Evolutionary conservation across 2,888 invertebrate species (phyloP).

Genomic region (Clivina fossor): DNA sequence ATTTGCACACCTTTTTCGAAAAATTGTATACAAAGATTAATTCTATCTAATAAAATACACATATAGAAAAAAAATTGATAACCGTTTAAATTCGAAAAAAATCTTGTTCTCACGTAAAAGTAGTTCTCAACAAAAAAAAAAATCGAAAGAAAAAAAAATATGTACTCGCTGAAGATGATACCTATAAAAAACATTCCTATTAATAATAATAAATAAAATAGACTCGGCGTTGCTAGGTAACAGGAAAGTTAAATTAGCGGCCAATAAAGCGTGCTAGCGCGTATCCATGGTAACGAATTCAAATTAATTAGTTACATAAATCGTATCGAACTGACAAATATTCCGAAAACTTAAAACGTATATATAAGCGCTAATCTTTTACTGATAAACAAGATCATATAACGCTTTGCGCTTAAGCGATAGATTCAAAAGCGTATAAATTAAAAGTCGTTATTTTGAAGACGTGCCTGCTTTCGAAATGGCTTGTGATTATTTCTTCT

Average conservation of each 20-base stretch:
- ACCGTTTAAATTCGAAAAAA: conserved; percentile 13
- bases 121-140: too few species aligned
- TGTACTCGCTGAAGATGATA: conserved; percentile 15
- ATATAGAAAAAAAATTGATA: too few species aligned
- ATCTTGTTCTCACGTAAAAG: conserved; percentile 25
- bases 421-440: too few species aligned
- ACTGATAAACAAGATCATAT: conserved; percentile 28
- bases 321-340: conserved; percentile 31
- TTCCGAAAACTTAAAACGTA: conserved; percentile 12
- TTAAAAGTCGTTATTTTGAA: too few species aligned
- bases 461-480: background rate
- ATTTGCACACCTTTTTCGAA: conserved; percentile 22
- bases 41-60: conserved; percentile 20
- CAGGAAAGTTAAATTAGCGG: conserved; percentile 31
- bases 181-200: conserved; percentile 17
- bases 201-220: conserved; percentile 31
- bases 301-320: conserved; percentile 32
- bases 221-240: background rate
- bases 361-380: conserved; percentile 19
- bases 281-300: conserved; percentile 21
- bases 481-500: too few species aligned
- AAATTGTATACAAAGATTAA: conserved; percentile 22
- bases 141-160: too few species aligned
- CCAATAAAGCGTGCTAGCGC: conserved; percentile 14
- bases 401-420: conserved; percentile 6